These are phyloP conservation scores for Esox niger DNA, from an alignment of 2,113 vertebrate species.

Conservation along the genomic window DNA sequence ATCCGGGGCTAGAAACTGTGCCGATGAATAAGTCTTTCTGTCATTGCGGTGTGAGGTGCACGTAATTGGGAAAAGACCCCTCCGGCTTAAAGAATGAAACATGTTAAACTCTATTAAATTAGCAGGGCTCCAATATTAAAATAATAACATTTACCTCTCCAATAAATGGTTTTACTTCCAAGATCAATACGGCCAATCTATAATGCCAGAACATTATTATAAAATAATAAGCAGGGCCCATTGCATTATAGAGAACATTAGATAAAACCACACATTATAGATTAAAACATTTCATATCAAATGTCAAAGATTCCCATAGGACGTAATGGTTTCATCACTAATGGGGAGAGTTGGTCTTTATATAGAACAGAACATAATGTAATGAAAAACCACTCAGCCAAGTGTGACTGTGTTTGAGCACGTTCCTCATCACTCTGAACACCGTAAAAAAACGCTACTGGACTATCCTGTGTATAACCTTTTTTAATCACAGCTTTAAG, in stretches of 20 bases:
- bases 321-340: conserved; percentile 66
- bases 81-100: conserved; percentile 59
- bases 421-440: neutral
- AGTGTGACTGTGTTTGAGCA: conserved; percentile 7
- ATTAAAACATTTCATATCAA: conserved; percentile 76
- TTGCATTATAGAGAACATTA: conserved; percentile 70
- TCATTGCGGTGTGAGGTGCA: neutral
- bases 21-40: neutral
- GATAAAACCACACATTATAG: conserved; percentile 63
- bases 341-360: conserved; percentile 46
- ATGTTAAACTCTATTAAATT: conserved; percentile 75
- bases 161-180: conserved; percentile 72
- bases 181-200: conserved; percentile 72
- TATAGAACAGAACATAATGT: conserved; percentile 40
- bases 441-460: conserved; percentile 24
- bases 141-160: conserved; percentile 77
- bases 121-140: conserved; percentile 74
- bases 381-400: conserved; percentile 19
- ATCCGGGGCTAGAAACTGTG: neutral
- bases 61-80: conserved; percentile 42
- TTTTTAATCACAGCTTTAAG: conserved; percentile 26
- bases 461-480: conserved; percentile 32
- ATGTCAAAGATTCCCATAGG: conserved; percentile 73
- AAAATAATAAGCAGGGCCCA: conserved; percentile 70
- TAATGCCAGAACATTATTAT: conserved; percentile 77